These are phyloP conservation scores for Triplophysa yarkandensis DNA, from an alignment of 2,797 vertebrate genomes.

Conservation along the genomic window DNA sequence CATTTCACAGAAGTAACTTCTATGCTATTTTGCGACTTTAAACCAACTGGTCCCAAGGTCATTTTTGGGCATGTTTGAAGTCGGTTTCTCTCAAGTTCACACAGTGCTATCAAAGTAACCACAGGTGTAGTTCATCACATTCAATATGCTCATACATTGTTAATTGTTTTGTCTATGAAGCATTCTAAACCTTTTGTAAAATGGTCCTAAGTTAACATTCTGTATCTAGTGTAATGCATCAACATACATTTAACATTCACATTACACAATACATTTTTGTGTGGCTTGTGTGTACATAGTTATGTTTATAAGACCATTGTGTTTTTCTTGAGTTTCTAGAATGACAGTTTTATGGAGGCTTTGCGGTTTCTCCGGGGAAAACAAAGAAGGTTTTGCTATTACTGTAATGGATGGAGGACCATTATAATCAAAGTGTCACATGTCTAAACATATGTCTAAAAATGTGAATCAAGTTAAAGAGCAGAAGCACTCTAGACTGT, in stretches of 20 bases:
- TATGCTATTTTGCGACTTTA: background rate
- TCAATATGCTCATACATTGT: background rate
- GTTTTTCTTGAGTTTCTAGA: conserved; percentile 31
- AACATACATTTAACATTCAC: conserved; percentile 1
- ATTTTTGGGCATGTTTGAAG: background rate
- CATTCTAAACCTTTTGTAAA: background rate
- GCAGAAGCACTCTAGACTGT: conserved; percentile 24
- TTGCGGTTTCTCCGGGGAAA: conserved; percentile 62
- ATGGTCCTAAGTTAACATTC: background rate
- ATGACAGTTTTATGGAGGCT: conserved; percentile 55
- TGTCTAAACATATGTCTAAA: conserved; percentile 52
- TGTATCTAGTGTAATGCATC: conserved; percentile 6
- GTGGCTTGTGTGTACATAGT: background rate
- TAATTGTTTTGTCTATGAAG: background rate
- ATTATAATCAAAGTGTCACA: conserved; percentile 56
- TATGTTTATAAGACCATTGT: conserved; percentile 6
- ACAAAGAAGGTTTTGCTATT: conserved; percentile 58
- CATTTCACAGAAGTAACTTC: background rate
- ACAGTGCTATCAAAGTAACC: background rate
- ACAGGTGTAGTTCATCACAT: conserved; percentile 11
- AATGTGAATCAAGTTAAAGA: conserved; percentile 38
- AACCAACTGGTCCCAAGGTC: conserved; percentile 4
- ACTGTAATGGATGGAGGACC: conserved; percentile 50
- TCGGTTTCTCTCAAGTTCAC: background rate
- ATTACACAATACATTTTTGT: background rate